A percentile compares a stretch with the other conserved stretches of the same genome.
phyloP scores from a whole-genome alignment of 2,797 vertebrate species.

The Cyprinella venusta region DNA sequence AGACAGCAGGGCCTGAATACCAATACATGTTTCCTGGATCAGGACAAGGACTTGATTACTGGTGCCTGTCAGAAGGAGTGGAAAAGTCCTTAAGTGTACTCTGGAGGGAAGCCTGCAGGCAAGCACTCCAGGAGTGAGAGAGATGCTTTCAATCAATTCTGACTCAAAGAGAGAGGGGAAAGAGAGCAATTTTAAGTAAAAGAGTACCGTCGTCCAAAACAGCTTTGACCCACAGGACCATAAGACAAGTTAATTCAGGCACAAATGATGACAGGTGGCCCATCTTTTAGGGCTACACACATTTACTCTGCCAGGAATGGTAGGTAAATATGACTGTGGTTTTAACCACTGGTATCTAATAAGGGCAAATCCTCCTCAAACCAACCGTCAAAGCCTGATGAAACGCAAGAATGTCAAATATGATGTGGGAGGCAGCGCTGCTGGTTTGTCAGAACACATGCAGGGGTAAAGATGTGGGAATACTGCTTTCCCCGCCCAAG shows the following conservation, averaged over 20 bases:
- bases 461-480: slow-evolving; percentile 12
- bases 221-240: neutral
- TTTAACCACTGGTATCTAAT: slow-evolving; percentile 45
- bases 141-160: slow-evolving; percentile 36
- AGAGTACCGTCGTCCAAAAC: neutral
- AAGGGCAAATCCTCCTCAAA: slow-evolving; percentile 31
- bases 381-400: slow-evolving; percentile 12
- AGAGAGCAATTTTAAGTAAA: neutral
- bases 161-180: neutral
- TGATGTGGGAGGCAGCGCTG: slow-evolving; percentile 36
- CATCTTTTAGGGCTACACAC: neutral
- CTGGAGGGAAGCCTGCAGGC: slow-evolving; percentile 40
- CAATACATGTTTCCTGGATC: slow-evolving; percentile 39
- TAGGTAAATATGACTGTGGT: slow-evolving; percentile 23
- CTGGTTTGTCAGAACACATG: slow-evolving; percentile 28
- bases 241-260: slow-evolving; percentile 17
- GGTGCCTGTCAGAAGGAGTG: slow-evolving; percentile 41
- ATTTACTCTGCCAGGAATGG: slow-evolving; percentile 8
- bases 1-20: slow-evolving; percentile 26
- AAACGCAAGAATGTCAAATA: slow-evolving; percentile 41
- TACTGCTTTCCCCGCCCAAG: slow-evolving; percentile 3
- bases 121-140: slow-evolving; percentile 25
- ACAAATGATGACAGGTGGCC: slow-evolving; percentile 30
- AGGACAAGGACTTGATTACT: slow-evolving; percentile 38
- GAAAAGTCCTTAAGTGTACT: slow-evolving; percentile 46